Evolutionary conservation across 2,888 invertebrate species (phyloP).

Genomic region (Drosophila meridiana): DNA sequence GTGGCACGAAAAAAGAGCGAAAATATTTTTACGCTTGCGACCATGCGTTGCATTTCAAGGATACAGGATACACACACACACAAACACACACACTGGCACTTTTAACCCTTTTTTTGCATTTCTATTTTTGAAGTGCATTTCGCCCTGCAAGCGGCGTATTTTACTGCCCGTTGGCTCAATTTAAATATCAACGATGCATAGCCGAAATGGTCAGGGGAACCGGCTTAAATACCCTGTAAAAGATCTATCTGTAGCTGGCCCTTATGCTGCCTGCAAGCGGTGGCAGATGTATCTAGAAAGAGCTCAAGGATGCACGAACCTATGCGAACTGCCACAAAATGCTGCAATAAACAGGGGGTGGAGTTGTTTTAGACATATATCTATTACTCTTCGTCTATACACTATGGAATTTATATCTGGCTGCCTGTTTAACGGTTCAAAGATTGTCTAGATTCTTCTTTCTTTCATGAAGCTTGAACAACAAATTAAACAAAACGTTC

Average conservation of each 20-base stretch:
- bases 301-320: background rate
- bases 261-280: background rate
- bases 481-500: too few species aligned
- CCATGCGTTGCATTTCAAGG: slow-evolving; percentile 67
- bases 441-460: background rate
- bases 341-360: background rate
- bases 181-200: slow-evolving; percentile 81
- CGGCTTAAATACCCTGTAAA: slow-evolving; percentile 48
- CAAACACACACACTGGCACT: slow-evolving; percentile 31
- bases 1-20: slow-evolving; percentile 10
- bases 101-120: slow-evolving; percentile 66
- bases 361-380: background rate
- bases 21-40: slow-evolving; percentile 36
- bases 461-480: too few species aligned
- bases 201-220: slow-evolving; percentile 60
- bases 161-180: slow-evolving; percentile 76
- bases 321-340: background rate
- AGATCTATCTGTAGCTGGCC: background rate
- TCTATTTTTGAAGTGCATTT: slow-evolving; percentile 80
- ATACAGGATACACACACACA: slow-evolving; percentile 47
- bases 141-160: slow-evolving; percentile 54
- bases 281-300: background rate
- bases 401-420: background rate
- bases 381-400: background rate
- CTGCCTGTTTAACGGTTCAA: background rate